These are phyloP conservation scores for Macroglossus sobrinus DNA, from an alignment of 2,113 vertebrate genomes.

Conservation along the genomic window DNA sequence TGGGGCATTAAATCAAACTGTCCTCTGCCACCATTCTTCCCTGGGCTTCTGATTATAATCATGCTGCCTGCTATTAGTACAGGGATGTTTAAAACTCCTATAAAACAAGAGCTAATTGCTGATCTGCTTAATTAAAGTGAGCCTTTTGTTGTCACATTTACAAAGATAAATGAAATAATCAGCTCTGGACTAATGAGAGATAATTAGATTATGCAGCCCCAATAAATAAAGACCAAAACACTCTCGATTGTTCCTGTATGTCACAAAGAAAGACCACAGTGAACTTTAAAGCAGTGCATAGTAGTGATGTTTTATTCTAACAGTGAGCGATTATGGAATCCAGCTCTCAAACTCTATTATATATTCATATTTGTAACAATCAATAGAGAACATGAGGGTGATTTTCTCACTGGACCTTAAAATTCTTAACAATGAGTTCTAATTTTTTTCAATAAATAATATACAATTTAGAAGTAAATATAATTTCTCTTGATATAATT, in stretches of 20 bases:
- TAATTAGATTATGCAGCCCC: constrained; percentile 88
- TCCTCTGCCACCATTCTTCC: constrained; percentile 77
- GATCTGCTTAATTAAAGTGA: constrained; percentile 91
- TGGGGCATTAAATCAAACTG: constrained; percentile 84
- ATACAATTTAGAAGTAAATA: constrained; percentile 25
- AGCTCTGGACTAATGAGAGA: constrained; percentile 91
- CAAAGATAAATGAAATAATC: constrained; percentile 95
- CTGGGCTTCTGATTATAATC: constrained; percentile 84
- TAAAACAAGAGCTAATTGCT: constrained; percentile 91
- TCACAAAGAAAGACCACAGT: constrained; percentile 57
- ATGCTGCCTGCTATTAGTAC: constrained; percentile 83
- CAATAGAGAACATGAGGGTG: not conserved
- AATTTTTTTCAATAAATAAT: not conserved
- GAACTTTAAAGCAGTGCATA: constrained; percentile 39
- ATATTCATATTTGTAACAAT: not conserved
- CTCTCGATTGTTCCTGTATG: constrained; percentile 72
- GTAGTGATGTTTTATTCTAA: constrained; percentile 45
- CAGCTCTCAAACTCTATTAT: not conserved
- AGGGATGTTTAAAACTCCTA: constrained; percentile 87
- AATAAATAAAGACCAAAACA: constrained; percentile 89
- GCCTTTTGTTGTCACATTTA: constrained; percentile 91
- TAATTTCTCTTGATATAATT: not conserved
- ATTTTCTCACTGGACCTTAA: not conserved
- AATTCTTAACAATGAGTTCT: not conserved
- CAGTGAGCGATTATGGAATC: not conserved